Evolutionary conservation across 2,888 invertebrate species (phyloP).

Genomic region (Rotaria macrura): DNA sequence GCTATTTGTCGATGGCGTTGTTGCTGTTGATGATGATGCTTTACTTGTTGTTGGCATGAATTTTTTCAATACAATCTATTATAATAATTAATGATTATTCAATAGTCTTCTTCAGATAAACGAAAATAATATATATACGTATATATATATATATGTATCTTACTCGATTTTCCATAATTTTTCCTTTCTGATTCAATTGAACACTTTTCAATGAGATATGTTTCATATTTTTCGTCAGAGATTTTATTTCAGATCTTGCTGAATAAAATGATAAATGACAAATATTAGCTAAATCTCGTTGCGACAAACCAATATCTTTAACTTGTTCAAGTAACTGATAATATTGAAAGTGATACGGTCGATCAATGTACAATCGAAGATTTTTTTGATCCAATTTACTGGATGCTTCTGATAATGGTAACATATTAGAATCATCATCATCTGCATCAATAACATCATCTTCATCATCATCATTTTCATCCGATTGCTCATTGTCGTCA

Average conservation of each 20-base stretch:
- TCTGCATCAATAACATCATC: neutral
- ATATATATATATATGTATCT: no score
- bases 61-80: neutral
- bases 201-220: neutral
- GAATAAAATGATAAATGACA: constrained; percentile 16
- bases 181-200: constrained; percentile 9
- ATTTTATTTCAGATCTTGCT: neutral
- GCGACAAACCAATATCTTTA: constrained; percentile 14
- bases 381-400: neutral
- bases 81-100: no score
- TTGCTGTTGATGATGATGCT: neutral
- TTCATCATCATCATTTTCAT: neutral
- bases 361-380: neutral
- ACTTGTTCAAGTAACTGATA: constrained; percentile 1
- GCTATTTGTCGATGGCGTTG: neutral
- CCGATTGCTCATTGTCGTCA: neutral
- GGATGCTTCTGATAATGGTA: neutral
- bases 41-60: neutral
- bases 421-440: neutral
- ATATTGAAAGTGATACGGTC: constrained; percentile 7
- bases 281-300: constrained; percentile 1
- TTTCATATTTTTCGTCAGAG: neutral
- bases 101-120: no score
- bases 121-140: no score
- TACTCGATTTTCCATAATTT: constrained; percentile 1